These are phyloP conservation scores for Ladona fulva DNA, from an alignment of 1,140 invertebrate genomes.

Conservation along the genomic window DNA sequence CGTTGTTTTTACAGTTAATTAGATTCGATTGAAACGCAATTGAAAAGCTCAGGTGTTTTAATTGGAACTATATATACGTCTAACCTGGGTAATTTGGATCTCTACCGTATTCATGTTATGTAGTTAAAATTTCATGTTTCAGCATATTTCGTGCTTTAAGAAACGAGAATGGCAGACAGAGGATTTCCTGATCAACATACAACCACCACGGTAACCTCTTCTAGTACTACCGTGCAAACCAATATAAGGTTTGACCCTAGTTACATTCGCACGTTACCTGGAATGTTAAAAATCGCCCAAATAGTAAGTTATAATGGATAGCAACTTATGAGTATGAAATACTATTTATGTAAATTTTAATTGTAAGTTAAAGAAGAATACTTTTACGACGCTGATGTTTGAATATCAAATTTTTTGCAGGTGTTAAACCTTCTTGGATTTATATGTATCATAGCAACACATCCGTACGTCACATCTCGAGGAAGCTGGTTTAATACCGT, in stretches of 20 bases:
- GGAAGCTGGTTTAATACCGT: constrained; percentile 71
- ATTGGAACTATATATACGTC: no score
- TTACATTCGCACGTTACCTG: constrained; percentile 61
- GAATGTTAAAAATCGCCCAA: constrained; percentile 66
- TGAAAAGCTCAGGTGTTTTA: no score
- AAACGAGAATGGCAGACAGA: constrained; percentile 38
- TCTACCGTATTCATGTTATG: no score
- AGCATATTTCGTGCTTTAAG: no score
- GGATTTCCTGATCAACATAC: constrained; percentile 57
- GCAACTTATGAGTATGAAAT: constrained; percentile 15
- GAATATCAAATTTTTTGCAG: constrained; percentile 45
- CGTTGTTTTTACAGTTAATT: no score
- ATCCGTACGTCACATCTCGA: constrained; percentile 39
- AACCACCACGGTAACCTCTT: constrained; percentile 58
- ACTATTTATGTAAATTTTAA: background rate
- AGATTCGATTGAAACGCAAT: no score
- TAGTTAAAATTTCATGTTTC: no score
- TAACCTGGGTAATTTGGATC: no score
- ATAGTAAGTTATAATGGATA: constrained; percentile 51
- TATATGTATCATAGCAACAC: constrained; percentile 63
- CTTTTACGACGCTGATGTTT: constrained; percentile 11
- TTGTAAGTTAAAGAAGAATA: constrained; percentile 18
- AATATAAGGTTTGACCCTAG: constrained; percentile 60
- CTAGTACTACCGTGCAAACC: constrained; percentile 55
- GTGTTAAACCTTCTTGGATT: constrained; percentile 67